These are phyloP conservation scores for Pantelozetes paolii DNA, from an alignment of 2,888 invertebrate species.

Conservation along the genomic window DNA sequence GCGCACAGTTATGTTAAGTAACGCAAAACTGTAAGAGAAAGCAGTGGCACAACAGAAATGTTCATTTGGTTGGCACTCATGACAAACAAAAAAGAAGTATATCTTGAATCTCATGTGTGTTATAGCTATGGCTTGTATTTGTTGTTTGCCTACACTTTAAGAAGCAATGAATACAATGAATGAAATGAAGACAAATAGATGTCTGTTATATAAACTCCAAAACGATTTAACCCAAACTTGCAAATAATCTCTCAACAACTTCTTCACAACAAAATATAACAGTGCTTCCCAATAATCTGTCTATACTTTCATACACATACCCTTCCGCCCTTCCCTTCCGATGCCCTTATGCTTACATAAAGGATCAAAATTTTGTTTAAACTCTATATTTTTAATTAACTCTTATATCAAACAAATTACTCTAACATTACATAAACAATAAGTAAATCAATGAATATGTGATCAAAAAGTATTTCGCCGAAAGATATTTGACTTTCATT, in stretches of 20 bases:
- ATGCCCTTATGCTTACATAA: too few species aligned
- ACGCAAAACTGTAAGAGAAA: background rate
- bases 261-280: constrained; percentile 8
- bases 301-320: too few species aligned
- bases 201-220: constrained; percentile 19
- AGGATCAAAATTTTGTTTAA: too few species aligned
- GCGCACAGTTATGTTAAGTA: background rate
- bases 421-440: too few species aligned
- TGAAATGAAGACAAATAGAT: constrained; percentile 25
- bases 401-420: too few species aligned
- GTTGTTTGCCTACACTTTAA: constrained; percentile 20
- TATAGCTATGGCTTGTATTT: constrained; percentile 27
- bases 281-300: too few species aligned
- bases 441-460: too few species aligned
- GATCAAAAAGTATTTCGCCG: too few species aligned
- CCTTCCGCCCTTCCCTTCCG: too few species aligned
- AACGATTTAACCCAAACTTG: constrained; percentile 11
- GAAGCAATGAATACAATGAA: constrained; percentile 4
- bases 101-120: constrained; percentile 10
- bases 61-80: background rate
- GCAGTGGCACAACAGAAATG: background rate
- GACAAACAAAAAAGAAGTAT: background rate
- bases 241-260: constrained; percentile 20
- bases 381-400: too few species aligned
- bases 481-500: too few species aligned